A percentile compares a stretch with the other conserved stretches of the same genome.
Conservation (phyloP, 92 coral and sea anemone species). For the Desmophyllum pertusum region DNA sequence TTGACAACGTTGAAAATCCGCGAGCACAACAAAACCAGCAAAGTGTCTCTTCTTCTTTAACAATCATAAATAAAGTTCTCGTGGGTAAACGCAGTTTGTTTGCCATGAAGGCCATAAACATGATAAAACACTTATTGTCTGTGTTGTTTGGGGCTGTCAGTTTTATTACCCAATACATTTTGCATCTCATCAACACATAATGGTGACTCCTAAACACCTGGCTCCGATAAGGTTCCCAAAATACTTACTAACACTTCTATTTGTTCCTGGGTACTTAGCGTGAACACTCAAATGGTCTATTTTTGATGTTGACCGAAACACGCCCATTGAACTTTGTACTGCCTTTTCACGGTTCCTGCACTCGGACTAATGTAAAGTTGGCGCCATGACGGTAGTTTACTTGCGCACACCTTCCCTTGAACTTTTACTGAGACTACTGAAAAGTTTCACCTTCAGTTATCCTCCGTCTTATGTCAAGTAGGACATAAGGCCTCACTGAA, state of each 20-base stretch:
- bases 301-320: not conserved
- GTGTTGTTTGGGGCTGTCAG: not conserved
- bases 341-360: not conserved
- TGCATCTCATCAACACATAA: not conserved
- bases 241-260: not conserved
- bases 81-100: not conserved
- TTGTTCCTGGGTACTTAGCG: not conserved
- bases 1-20: conserved; percentile 7
- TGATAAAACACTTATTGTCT: not conserved
- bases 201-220: not conserved
- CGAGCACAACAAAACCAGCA: not conserved
- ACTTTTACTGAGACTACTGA: too few species aligned
- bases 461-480: too few species aligned
- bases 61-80: not conserved
- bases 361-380: not conserved
- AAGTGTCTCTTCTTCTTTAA: not conserved
- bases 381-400: not conserved
- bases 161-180: not conserved
- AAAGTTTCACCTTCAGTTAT: too few species aligned
- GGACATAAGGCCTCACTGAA: too few species aligned
- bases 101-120: not conserved
- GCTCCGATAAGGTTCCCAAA: not conserved
- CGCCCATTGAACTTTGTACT: not conserved
- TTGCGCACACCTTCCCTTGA: not conserved
- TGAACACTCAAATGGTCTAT: not conserved